phyloP scores from a whole-genome alignment of 1,140 invertebrate species.

The Zaprionus inermis region DNA sequence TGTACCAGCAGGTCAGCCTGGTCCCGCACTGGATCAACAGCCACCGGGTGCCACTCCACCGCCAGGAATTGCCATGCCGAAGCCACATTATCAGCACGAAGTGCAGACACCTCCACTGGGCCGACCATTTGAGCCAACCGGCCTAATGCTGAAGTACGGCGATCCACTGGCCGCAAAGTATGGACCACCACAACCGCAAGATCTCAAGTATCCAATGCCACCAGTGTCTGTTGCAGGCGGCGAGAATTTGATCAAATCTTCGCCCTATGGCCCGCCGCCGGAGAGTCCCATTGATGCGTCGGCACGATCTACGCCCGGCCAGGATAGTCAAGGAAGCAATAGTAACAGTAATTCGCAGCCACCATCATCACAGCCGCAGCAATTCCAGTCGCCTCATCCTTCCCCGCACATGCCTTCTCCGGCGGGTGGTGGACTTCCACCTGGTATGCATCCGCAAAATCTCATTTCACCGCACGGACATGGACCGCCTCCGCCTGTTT shows the following conservation, averaged over 20 bases:
- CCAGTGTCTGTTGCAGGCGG: slow-evolving; percentile 64
- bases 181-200: slow-evolving; percentile 72
- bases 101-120: slow-evolving; percentile 76
- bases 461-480: slow-evolving; percentile 84
- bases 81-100: slow-evolving; percentile 81
- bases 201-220: slow-evolving; percentile 82
- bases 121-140: slow-evolving; percentile 75
- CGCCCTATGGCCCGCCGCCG: slow-evolving; percentile 71
- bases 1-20: slow-evolving; percentile 45
- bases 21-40: slow-evolving; percentile 52
- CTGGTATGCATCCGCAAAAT: slow-evolving; percentile 87
- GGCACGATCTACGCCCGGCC: slow-evolving; percentile 78
- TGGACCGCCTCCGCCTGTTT: slow-evolving; percentile 41
- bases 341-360: slow-evolving; percentile 83
- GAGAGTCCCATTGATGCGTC: slow-evolving; percentile 83
- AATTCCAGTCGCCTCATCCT: slow-evolving; percentile 82
- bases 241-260: slow-evolving; percentile 82
- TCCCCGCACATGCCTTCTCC: slow-evolving; percentile 81
- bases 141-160: slow-evolving; percentile 83
- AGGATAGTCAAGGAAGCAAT: slow-evolving; percentile 83
- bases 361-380: slow-evolving; percentile 71
- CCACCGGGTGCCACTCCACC: slow-evolving; percentile 72
- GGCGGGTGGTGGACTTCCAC: slow-evolving; percentile 70
- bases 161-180: slow-evolving; percentile 77
- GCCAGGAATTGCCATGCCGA: slow-evolving; percentile 79